Conservation (phyloP, 2,797 vertebrate genomes). For the Etheostoma nigrum region DNA sequence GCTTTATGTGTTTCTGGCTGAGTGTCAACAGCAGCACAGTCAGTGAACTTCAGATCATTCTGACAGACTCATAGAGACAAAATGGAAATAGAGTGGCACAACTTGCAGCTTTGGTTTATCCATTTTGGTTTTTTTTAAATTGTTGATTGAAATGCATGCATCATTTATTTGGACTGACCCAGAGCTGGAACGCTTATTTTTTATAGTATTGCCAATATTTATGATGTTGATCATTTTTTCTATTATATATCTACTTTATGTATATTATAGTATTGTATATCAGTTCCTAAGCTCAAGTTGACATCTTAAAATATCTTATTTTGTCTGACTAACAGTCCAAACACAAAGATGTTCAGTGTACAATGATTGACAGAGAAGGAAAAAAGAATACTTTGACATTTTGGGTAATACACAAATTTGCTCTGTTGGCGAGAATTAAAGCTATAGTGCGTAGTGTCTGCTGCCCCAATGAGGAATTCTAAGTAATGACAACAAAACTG, state of each 20-base stretch:
- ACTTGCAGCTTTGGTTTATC: conserved; percentile 2
- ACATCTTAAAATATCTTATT: conserved; percentile 11
- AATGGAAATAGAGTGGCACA: conserved; percentile 21
- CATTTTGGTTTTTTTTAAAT: neutral
- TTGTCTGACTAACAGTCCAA: neutral
- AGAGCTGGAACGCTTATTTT: neutral
- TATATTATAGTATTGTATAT: conserved; percentile 1
- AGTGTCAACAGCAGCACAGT: conserved; percentile 35
- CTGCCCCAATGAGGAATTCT: no score
- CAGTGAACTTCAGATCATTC: conserved; percentile 53
- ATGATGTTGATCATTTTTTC: conserved; percentile 12
- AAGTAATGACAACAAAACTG: no score
- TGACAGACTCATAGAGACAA: conserved; percentile 45
- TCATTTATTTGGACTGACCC: conserved; percentile 22
- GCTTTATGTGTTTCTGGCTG: conserved; percentile 57
- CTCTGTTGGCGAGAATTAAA: no score
- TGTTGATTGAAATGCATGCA: conserved; percentile 10
- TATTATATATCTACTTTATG: neutral
- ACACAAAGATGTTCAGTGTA: neutral
- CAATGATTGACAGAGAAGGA: neutral
- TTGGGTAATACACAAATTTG: neutral
- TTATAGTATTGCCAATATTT: neutral
- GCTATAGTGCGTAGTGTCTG: no score
- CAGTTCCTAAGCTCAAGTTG: conserved; percentile 8
- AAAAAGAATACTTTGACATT: conserved; percentile 3